These are phyloP conservation scores for Ophion ventricosus DNA, from an alignment of 2,888 invertebrate species.

Conservation along the genomic window DNA sequence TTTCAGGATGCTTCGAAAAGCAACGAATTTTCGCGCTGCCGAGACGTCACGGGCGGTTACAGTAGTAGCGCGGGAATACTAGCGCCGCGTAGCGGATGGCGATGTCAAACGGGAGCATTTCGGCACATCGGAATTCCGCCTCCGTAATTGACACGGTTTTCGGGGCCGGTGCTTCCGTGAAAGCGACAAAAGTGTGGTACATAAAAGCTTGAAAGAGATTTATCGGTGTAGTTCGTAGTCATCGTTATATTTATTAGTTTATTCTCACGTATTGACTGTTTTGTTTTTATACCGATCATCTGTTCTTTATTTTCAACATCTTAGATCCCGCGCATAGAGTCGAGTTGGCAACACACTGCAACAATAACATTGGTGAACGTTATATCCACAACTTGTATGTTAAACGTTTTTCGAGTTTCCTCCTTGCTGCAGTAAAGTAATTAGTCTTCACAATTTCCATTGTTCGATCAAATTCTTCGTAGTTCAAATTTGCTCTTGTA, in stretches of 20 bases:
- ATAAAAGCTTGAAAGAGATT: neutral
- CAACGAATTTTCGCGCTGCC: neutral
- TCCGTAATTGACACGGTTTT: neutral
- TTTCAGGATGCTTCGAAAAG: neutral
- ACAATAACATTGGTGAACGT: neutral
- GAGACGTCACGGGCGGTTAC: neutral
- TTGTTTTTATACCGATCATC: neutral
- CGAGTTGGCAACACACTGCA: neutral
- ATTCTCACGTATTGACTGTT: neutral
- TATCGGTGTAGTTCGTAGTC: neutral
- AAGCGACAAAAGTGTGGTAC: neutral
- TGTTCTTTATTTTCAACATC: neutral
- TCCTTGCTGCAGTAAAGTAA: neutral
- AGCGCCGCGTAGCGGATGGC: neutral
- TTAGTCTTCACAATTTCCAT: neutral
- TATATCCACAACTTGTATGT: neutral
- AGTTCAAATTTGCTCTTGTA: neutral
- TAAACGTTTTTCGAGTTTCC: neutral
- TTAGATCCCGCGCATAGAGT: neutral
- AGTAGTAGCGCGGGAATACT: neutral
- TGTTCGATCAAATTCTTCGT: neutral
- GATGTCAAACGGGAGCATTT: neutral
- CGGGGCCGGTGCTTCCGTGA: neutral
- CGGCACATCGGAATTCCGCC: neutral
- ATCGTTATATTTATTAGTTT: neutral